Evolutionary conservation across 2,888 invertebrate genomes (phyloP).

Genomic region (Synergus itoensis): DNA sequence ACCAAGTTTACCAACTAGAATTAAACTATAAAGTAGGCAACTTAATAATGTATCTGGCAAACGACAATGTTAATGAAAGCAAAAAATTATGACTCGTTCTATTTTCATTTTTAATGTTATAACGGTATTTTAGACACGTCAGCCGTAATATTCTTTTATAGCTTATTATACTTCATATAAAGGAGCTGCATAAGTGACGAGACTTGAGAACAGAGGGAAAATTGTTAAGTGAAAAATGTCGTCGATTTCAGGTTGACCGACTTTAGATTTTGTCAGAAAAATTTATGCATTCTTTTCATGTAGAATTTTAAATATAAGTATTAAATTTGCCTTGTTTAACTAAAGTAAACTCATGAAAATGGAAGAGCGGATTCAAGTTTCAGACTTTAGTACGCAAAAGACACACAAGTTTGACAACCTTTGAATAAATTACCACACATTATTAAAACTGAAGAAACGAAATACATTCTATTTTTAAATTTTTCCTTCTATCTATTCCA

Average conservation of each 20-base stretch:
- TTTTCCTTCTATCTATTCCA: neutral
- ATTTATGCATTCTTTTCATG: neutral
- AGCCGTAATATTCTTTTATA: slow-evolving; percentile 28
- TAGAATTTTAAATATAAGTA: neutral
- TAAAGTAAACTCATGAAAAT: neutral
- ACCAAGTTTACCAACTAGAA: no score
- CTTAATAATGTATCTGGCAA: neutral
- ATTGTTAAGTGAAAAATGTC: slow-evolving; percentile 18
- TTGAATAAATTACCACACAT: neutral
- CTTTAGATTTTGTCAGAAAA: slow-evolving; percentile 3
- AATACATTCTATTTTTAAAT: neutral
- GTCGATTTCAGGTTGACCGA: neutral
- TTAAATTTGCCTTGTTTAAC: neutral
- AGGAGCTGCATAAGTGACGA: slow-evolving; percentile 7
- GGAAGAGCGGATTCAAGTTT: neutral
- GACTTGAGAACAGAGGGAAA: slow-evolving; percentile 24
- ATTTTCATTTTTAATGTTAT: neutral
- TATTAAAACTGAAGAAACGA: neutral
- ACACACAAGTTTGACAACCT: neutral
- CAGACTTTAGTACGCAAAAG: neutral
- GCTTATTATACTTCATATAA: slow-evolving; percentile 15
- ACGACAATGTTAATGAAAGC: neutral
- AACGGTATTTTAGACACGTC: neutral
- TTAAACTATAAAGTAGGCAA: no score
- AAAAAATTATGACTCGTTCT: neutral